Percentiles rank a stretch among this genome's conserved stretches.
These are phyloP conservation scores for Alfaro cultratus DNA, from an alignment of 2,797 vertebrate genomes.

Conservation along the genomic window DNA sequence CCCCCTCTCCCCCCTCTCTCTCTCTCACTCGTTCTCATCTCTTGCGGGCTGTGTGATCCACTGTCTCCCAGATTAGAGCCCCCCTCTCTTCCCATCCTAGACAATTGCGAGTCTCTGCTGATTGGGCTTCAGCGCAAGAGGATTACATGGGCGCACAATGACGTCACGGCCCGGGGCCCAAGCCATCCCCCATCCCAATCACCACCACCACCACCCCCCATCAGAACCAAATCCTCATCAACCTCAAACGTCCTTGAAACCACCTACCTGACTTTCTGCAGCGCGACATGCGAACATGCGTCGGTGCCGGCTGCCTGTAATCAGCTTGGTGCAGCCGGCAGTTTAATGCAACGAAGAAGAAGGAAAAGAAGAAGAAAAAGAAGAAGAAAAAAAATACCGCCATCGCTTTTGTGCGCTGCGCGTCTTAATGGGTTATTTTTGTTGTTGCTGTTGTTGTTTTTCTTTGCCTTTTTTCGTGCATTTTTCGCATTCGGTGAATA, in stretches of 20 bases:
- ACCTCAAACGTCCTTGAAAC: conserved; percentile 96
- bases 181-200: conserved; percentile 75
- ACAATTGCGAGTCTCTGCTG: conserved; percentile 89
- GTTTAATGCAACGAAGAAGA: conserved; percentile 11
- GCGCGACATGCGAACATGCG: conserved; percentile 64
- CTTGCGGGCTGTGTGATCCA: conserved; percentile 86
- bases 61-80: conserved; percentile 86
- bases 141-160: conserved; percentile 98
- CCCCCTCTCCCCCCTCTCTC: conserved; percentile 10
- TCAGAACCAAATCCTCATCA: conserved; percentile 96
- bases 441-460: neutral
- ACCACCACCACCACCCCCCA: conserved; percentile 84
- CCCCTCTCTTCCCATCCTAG: conserved; percentile 86
- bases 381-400: conserved; percentile 4
- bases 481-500: neutral
- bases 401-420: conserved; percentile 13
- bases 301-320: conserved; percentile 30
- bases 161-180: conserved; percentile 94
- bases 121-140: conserved; percentile 92
- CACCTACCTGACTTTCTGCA: conserved; percentile 87
- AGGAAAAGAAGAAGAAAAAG: neutral
- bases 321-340: conserved; percentile 8
- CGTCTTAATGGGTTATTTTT: conserved; percentile 13
- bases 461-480: neutral
- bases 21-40: conserved; percentile 60